A percentile compares a stretch with the other conserved stretches of the same genome.
Evolutionary conservation across 2,113 vertebrate species (phyloP).

Genomic region (Sterna hirundo): DNA sequence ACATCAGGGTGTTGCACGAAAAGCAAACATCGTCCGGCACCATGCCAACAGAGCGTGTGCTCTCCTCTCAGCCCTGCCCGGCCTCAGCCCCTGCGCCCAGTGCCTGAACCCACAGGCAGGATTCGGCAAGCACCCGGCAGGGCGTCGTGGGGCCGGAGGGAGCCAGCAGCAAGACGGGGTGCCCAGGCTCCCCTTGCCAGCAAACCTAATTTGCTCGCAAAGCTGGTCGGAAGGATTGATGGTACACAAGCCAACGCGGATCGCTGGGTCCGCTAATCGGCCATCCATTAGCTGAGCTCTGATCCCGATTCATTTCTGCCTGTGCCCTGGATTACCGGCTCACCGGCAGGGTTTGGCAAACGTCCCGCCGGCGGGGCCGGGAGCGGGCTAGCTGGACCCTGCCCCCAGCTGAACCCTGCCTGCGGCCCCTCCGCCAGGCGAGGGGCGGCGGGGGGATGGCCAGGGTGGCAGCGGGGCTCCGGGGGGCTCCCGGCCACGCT

Average conservation of each 20-base stretch:
- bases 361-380: background rate
- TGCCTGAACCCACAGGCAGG: background rate
- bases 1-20: background rate
- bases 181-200: background rate
- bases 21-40: background rate
- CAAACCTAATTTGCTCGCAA: background rate
- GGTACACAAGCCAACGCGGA: accelerated
- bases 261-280: background rate
- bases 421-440: accelerated
- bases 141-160: accelerated
- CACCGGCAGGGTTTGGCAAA: background rate
- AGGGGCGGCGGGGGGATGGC: background rate
- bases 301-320: background rate
- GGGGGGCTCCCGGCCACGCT: accelerated
- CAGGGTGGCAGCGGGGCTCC: accelerated
- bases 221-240: accelerated
- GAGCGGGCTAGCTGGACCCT: background rate
- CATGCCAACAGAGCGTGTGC: background rate
- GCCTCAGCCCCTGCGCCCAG: background rate
- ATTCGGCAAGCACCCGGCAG: background rate
- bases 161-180: background rate
- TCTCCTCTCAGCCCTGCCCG: accelerated
- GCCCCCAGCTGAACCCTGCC: background rate
- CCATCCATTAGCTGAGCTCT: background rate
- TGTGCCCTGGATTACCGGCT: background rate